These are phyloP conservation scores for Sceliomorpha sp. DNA, from an alignment of 2,888 invertebrate species.

Conservation along the genomic window DNA sequence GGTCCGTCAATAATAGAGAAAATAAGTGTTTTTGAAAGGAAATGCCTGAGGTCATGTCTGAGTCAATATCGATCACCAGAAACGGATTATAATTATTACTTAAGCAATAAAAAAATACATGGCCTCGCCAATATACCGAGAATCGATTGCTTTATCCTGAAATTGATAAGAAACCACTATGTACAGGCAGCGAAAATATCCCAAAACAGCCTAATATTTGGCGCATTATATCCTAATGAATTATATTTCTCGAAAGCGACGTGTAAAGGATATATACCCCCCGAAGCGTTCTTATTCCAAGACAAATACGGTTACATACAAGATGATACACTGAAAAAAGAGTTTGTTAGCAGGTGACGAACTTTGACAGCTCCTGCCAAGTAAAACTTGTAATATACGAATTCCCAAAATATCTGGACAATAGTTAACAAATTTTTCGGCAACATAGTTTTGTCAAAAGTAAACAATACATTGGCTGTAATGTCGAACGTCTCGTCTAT, in stretches of 20 bases:
- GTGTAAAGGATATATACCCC: slow-evolving; percentile 12
- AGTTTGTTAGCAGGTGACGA: too few relatives aligned
- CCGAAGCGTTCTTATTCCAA: slow-evolving; percentile 16
- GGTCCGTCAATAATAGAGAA: slow-evolving; percentile 15
- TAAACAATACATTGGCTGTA: too few relatives aligned
- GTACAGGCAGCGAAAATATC: slow-evolving; percentile 6
- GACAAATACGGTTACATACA: slow-evolving; percentile 15
- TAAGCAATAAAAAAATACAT: slow-evolving; percentile 12
- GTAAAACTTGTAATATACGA: too few relatives aligned
- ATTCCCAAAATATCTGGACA: too few relatives aligned
- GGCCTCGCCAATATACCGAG: slow-evolving; percentile 3
- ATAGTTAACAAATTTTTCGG: too few relatives aligned
- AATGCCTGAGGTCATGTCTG: slow-evolving; percentile 15
- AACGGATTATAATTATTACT: slow-evolving; percentile 17
- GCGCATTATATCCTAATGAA: slow-evolving; percentile 3
- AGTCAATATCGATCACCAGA: slow-evolving; percentile 5
- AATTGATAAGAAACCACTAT: slow-evolving; percentile 36
- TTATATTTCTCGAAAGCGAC: neutral
- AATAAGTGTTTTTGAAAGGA: slow-evolving; percentile 18
- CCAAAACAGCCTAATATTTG: slow-evolving; percentile 17
- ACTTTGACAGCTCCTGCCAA: too few relatives aligned
- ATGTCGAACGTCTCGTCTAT: too few relatives aligned
- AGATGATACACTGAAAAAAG: too few relatives aligned
- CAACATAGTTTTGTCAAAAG: too few relatives aligned
- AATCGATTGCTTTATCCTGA: slow-evolving; percentile 16